Conservation (phyloP, 2,797 vertebrate genomes). For the Ceryle rudis region DNA sequence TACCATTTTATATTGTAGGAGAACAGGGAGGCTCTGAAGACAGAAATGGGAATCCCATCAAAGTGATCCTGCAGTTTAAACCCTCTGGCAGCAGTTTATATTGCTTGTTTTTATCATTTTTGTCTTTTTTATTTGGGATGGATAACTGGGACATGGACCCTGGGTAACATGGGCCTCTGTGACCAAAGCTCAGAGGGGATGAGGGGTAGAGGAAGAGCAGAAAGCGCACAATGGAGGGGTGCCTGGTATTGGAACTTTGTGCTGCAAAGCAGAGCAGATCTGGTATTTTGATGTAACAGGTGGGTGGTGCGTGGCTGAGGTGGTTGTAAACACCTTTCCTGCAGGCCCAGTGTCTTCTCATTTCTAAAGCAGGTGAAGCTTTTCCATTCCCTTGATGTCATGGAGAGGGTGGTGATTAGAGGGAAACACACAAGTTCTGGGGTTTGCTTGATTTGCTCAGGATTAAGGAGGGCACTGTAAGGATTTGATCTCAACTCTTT, state of each 20-base stretch:
- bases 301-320: background rate
- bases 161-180: background rate
- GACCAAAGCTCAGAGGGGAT: background rate
- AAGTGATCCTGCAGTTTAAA: background rate
- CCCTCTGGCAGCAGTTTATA: background rate
- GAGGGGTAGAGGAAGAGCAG: background rate
- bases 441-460: background rate
- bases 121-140: background rate
- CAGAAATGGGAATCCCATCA: constrained; percentile 22
- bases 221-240: rapidly evolving
- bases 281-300: background rate
- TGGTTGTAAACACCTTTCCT: background rate
- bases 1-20: background rate
- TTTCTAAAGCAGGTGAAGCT: background rate
- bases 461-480: background rate
- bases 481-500: background rate
- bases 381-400: background rate
- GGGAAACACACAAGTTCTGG: background rate
- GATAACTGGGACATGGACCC: background rate
- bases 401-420: background rate
- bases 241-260: background rate
- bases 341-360: background rate
- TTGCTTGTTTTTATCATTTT: background rate
- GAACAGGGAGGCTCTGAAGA: constrained; percentile 12
- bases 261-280: background rate